A percentile compares a stretch with the other conserved stretches of the same genome.
Conservation (phyloP, 2,797 vertebrate genomes). For the Danio tinwini region DNA sequence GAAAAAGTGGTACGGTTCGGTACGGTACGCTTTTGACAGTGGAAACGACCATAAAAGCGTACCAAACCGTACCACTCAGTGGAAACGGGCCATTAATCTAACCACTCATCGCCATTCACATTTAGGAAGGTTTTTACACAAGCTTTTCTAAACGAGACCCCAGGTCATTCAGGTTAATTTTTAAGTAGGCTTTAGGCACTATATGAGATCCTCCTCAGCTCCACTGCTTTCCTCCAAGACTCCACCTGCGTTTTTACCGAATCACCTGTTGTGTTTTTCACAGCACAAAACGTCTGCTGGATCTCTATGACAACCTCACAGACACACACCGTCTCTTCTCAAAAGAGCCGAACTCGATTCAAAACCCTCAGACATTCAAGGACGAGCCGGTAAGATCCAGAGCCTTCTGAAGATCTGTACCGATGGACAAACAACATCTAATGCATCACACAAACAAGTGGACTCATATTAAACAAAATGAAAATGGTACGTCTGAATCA, state of each 20-base stretch:
- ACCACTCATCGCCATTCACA: too few species aligned
- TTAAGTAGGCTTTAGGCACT: constrained; percentile 9
- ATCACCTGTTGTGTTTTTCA: constrained; percentile 82
- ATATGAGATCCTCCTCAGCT: constrained; percentile 27
- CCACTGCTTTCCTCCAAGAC: constrained; percentile 57
- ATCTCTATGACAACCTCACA: constrained; percentile 79
- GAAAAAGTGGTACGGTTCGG: too few species aligned
- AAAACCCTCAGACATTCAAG: constrained; percentile 67
- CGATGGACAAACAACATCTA: constrained; percentile 9
- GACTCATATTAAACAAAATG: constrained; percentile 39
- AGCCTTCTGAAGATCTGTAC: constrained; percentile 45
- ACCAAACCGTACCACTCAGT: too few species aligned
- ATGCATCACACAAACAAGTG: constrained; percentile 4
- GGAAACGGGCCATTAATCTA: too few species aligned
- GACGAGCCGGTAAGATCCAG: constrained; percentile 36
- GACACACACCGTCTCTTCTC: constrained; percentile 68
- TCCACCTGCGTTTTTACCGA: constrained; percentile 71
- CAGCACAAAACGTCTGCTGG: constrained; percentile 71
- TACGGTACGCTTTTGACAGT: too few species aligned
- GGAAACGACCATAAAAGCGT: too few species aligned
- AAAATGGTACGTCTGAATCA: constrained; percentile 51
- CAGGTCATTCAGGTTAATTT: not conserved
- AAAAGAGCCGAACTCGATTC: constrained; percentile 68
- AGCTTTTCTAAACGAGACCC: too few species aligned
- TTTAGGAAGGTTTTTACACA: too few species aligned